These are phyloP conservation scores for Vidua macroura DNA, from an alignment of 2,113 vertebrate genomes.

Conservation along the genomic window DNA sequence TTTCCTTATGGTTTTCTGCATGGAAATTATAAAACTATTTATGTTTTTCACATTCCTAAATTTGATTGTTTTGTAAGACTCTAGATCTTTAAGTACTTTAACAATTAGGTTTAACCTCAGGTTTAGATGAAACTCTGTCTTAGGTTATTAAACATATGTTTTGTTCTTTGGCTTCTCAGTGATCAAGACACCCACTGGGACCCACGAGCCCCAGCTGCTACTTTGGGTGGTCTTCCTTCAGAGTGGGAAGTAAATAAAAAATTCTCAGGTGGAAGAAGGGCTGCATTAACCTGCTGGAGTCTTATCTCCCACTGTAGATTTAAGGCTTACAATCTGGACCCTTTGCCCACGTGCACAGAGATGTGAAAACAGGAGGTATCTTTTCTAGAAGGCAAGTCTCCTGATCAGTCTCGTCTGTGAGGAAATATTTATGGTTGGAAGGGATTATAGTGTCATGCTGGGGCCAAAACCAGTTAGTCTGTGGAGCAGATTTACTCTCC, in stretches of 20 bases:
- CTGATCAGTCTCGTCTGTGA: neutral
- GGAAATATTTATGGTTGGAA: neutral
- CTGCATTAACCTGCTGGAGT: neutral
- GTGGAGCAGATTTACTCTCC: neutral
- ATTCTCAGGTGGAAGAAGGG: neutral
- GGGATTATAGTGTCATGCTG: neutral
- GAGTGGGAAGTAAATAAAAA: neutral
- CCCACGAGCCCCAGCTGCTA: rapidly evolving
- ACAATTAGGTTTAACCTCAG: neutral
- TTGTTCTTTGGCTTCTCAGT: neutral
- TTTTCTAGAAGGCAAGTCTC: neutral
- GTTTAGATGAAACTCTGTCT: neutral
- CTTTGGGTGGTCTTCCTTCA: neutral
- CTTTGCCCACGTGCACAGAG: neutral
- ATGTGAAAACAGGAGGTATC: neutral
- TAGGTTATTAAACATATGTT: neutral
- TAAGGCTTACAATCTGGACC: neutral
- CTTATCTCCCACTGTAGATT: neutral
- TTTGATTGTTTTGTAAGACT: neutral
- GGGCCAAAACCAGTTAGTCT: neutral
- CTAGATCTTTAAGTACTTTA: neutral
- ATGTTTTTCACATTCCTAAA: neutral
- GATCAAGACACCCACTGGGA: neutral
- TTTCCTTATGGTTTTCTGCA: neutral
- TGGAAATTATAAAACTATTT: neutral